Evolutionary conservation across 2,888 invertebrate species (phyloP), one percentile per base, ranked within the genome.

Genomic region (Archaeoteleia sp.): DNA sequence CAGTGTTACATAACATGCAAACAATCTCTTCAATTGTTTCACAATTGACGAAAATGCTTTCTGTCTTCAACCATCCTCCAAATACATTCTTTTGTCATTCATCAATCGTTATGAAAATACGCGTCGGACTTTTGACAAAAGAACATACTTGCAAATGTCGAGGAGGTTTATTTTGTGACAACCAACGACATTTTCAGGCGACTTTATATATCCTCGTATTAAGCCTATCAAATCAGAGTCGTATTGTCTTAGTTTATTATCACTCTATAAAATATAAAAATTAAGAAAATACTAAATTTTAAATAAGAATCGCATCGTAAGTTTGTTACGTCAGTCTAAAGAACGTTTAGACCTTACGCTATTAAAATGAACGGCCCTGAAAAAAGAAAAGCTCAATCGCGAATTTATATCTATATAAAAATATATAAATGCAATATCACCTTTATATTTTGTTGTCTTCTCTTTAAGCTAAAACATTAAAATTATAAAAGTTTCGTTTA

Each of bases 281-380:
- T 49, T 49, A 55, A 63, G 37, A 63, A 43, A 55, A 20, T 23
- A 49, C 54, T 35, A 43, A 43, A 39, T 55, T 55, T 42, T 35
- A 63, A 63, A 63, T 25, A 43, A 55, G 40, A 55, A 49, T 35
- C 54, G 49, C 55, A 48, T 49, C 32, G 34, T 13, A 43, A 43
- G 53, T 62, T 62, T 54, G 32, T 45, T 49, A 40, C 13, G 37
- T 61, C 62, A 62, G 62, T 62, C 62, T 62, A 54, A 54, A 62
- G 48, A 54, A 55, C 49, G 34, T 54, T 49, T 54, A 62, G 42
- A 42, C 13, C 37, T 53, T 29, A 53, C 35, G 25, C 39, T 53
- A 46, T 46, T 39, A 32, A 51, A 42, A 40, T 42, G 23, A 39
- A 45, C 15, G 25, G 10, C 30, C 30, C 9, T 15, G 30, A 17